A percentile compares a stretch with the other conserved stretches of the same genome.
Conservation (phyloP, 2,113 vertebrate genomes). For the Chauna torquata region DNA sequence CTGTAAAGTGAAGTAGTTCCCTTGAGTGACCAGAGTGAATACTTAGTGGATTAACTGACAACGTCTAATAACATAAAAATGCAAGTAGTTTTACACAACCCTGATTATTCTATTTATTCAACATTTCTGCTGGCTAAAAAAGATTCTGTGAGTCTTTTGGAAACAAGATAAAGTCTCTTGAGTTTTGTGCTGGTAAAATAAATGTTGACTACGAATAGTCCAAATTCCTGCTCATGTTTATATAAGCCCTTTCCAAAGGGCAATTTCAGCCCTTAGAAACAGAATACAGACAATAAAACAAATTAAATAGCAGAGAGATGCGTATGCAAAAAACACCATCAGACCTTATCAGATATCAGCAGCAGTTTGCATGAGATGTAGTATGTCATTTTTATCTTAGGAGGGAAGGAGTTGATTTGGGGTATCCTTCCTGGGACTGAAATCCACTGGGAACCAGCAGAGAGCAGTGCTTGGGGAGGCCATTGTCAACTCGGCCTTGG, state of each 20-base stretch:
- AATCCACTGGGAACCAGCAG: not conserved
- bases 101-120: constrained; percentile 43
- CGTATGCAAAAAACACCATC: not conserved
- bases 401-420: not conserved
- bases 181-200: constrained; percentile 48
- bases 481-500: not conserved
- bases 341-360: not conserved
- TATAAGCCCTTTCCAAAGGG: constrained; percentile 33
- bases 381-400: not conserved
- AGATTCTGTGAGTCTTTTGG: constrained; percentile 12
- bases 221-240: constrained; percentile 65
- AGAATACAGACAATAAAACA: not conserved
- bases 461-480: not conserved
- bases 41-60: not conserved
- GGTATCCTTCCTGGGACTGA: not conserved
- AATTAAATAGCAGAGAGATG: not conserved
- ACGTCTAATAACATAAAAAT: constrained; percentile 37
- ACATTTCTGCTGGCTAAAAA: constrained; percentile 11
- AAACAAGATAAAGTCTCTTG: constrained; percentile 49
- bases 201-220: constrained; percentile 67
- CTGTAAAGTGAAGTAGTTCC: not conserved
- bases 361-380: not conserved
- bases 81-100: not conserved
- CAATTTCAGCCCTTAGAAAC: constrained; percentile 19
- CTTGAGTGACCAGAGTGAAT: not conserved